Evolutionary conservation across 2,888 invertebrate genomes (phyloP).

Genomic region (Drosophila meridionalis): DNA sequence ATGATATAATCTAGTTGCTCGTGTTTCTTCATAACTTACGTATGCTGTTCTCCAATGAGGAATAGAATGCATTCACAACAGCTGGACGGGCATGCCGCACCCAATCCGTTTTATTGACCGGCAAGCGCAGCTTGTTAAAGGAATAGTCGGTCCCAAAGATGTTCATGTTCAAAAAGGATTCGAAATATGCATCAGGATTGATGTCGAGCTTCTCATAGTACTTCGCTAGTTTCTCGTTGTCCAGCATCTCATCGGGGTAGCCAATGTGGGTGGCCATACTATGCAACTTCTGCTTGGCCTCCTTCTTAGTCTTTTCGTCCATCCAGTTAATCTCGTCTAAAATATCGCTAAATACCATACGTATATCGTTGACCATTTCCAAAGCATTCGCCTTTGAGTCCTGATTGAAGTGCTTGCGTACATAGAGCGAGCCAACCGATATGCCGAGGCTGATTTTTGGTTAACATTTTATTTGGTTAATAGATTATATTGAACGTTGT

Average conservation of each 20-base stretch:
- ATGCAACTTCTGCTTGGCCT: slow-evolving; percentile 92
- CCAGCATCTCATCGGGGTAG: slow-evolving; percentile 95
- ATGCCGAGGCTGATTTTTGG: slow-evolving; percentile 87
- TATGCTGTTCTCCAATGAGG: slow-evolving; percentile 93
- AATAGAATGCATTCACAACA: slow-evolving; percentile 94
- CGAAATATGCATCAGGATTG: slow-evolving; percentile 89
- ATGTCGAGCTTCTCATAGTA: slow-evolving; percentile 92
- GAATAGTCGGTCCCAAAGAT: slow-evolving; percentile 92
- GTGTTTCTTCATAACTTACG: slow-evolving; percentile 87
- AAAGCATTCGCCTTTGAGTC: slow-evolving; percentile 92
- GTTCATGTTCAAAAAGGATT: slow-evolving; percentile 91
- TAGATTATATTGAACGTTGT: slow-evolving; percentile 28
- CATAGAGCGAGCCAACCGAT: slow-evolving; percentile 93
- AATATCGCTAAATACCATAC: slow-evolving; percentile 92
- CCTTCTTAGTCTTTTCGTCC: slow-evolving; percentile 92
- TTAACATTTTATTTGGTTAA: slow-evolving; percentile 22
- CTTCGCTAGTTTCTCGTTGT: slow-evolving; percentile 91
- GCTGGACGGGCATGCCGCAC: slow-evolving; percentile 93
- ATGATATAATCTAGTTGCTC: neutral
- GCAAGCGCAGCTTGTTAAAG: slow-evolving; percentile 91
- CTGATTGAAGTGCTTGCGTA: slow-evolving; percentile 94
- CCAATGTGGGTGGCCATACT: slow-evolving; percentile 96
- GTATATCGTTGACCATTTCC: slow-evolving; percentile 95
- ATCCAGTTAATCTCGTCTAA: slow-evolving; percentile 95
- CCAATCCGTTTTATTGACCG: slow-evolving; percentile 95